Evolutionary conservation across 2,113 vertebrate species (phyloP).

Genomic region (Brachionichthys hirsutus): DNA sequence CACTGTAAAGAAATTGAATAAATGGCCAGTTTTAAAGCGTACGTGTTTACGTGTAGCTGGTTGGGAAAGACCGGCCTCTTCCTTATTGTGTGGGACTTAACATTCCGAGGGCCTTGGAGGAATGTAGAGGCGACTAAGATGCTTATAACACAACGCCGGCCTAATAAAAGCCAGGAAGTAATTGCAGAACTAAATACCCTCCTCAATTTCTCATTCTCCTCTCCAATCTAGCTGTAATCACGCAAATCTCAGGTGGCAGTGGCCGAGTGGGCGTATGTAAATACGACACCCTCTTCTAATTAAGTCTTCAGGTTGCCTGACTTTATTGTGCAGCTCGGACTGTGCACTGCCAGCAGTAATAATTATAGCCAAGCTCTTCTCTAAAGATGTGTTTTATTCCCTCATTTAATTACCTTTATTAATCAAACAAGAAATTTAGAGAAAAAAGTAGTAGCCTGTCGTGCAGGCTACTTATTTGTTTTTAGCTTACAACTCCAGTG

Average conservation of each 20-base stretch:
- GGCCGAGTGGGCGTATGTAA: conserved; percentile 58
- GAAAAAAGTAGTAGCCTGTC: conserved; percentile 6
- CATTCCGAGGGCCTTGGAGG: conserved; percentile 24
- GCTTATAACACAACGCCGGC: conserved; percentile 51
- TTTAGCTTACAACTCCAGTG: conserved; percentile 42
- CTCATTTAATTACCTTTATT: conserved; percentile 79
- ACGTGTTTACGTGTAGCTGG: not conserved
- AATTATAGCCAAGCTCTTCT: conserved; percentile 68
- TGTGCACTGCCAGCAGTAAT: conserved; percentile 63
- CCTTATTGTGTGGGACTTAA: conserved; percentile 17
- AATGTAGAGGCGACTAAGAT: conserved; percentile 23
- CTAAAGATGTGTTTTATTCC: conserved; percentile 66
- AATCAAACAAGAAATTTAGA: conserved; percentile 56
- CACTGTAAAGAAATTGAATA: not conserved
- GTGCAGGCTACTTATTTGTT: conserved; percentile 61
- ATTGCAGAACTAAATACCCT: conserved; percentile 39
- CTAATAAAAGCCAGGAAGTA: conserved; percentile 63
- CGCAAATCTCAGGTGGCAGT: conserved; percentile 67
- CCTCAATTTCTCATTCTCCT: conserved; percentile 62
- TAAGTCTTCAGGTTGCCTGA: conserved; percentile 70
- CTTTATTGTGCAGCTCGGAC: conserved; percentile 70
- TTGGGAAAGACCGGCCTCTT: conserved; percentile 4
- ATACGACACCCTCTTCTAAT: conserved; percentile 72
- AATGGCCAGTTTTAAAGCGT: not conserved
- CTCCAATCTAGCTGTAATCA: conserved; percentile 69